These are phyloP conservation scores for Phyllotreta cruciferae DNA, from an alignment of 2,888 invertebrate genomes.

Conservation along the genomic window DNA sequence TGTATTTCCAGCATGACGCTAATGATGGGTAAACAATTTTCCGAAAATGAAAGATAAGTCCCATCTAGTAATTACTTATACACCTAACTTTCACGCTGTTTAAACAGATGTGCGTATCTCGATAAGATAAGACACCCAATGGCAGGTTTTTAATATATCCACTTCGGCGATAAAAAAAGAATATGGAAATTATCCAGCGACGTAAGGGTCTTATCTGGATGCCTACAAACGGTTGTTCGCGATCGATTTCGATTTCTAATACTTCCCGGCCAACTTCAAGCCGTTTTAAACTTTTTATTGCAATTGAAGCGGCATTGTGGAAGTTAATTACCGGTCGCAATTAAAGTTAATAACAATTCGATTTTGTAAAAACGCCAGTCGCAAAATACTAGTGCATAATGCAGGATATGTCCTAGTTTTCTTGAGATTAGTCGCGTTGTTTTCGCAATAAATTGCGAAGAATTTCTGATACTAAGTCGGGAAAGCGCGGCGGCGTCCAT, in stretches of 20 bases:
- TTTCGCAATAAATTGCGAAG: neutral
- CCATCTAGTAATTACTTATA: constrained; percentile 35
- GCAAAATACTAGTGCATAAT: too few relatives aligned
- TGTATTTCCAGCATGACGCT: constrained; percentile 28
- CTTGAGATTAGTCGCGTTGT: neutral
- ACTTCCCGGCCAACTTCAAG: constrained; percentile 17
- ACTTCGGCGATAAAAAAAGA: constrained; percentile 49
- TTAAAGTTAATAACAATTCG: constrained; percentile 15
- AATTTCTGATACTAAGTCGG: constrained; percentile 25
- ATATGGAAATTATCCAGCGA: constrained; percentile 48
- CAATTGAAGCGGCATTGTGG: constrained; percentile 15
- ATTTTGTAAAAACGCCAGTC: neutral
- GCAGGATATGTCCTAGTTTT: too few relatives aligned
- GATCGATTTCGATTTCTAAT: constrained; percentile 22
- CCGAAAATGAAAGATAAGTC: constrained; percentile 31
- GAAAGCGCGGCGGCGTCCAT: constrained; percentile 45
- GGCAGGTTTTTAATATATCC: constrained; percentile 49
- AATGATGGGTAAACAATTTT: constrained; percentile 36
- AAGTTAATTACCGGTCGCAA: constrained; percentile 24
- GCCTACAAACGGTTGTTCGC: constrained; percentile 34
- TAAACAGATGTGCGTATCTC: constrained; percentile 50
- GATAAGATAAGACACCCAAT: constrained; percentile 53
- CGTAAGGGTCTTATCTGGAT: constrained; percentile 43
- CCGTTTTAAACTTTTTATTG: constrained; percentile 22
- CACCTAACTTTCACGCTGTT: constrained; percentile 45